Evolutionary conservation across 2,888 invertebrate genomes (phyloP), one percentile per base, ranked within the genome.

Genomic region (Dermolepida albohirtum): DNA sequence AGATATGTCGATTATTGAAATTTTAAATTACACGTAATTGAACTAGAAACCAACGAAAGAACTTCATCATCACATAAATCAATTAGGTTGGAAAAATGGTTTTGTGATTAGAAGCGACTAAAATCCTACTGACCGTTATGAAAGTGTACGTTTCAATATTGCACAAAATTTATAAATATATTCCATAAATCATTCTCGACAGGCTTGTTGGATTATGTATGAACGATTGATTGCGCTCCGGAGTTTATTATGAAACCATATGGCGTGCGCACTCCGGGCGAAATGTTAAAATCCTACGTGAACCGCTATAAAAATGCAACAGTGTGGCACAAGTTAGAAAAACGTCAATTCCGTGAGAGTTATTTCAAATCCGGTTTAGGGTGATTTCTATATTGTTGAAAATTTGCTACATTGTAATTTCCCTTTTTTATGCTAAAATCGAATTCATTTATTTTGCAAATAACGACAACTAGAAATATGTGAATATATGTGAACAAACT

Each of bases 181-280:
- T 59, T 64, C 66, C 68, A 75, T 75, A 75, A 75, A 75, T 75
- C 75, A 75, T 66, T 64, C 74, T 69, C 71, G 74, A 74, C 75
- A 74, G 74, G 70, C 69, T 27, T 69, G 72, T 68, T 67, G 73
- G 72, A 74, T 73, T 72, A 75, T 73, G 72, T 71, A 75, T 74
- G 71, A 74, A 71, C 73, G 74, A 75, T 75, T 75, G 75, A 75
- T 74, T 75, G 69, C 70, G 67, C 64, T 67, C 65, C 68, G 64
- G 67, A 68, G 71, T 69, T 70, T 72, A 74, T 71, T 72, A 72
- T 68, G 69, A 70, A 72, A 72, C 70, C 73, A 72, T 72, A 70
- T 72, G 73, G 73, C 43, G 66, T 59, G 47, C 66, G 50, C 59
- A 59, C n/a, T 44, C 44, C 59, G 44, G 59, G 10, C 39, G 40